Conservation (phyloP, 64 coral and sea anemone genomes). For the Pachyseris speciosa region DNA sequence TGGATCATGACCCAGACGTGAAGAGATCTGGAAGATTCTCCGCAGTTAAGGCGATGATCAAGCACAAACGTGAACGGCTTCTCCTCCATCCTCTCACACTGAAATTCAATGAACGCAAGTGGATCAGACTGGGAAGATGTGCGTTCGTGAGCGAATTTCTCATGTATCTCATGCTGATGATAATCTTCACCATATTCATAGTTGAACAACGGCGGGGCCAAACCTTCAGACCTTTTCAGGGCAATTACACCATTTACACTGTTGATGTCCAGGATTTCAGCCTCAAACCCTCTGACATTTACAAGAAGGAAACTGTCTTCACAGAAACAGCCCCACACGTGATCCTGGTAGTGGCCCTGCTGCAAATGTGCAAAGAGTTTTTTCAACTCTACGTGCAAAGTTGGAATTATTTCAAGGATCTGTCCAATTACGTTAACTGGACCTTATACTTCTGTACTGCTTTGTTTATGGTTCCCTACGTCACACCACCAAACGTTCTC, state of each 20-base stretch:
- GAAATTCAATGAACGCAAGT: constrained; percentile 63
- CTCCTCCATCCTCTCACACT: constrained; percentile 72
- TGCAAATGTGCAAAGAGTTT: constrained; percentile 68
- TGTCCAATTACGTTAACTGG: constrained; percentile 71
- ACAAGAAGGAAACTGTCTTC: neutral
- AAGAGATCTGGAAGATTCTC: neutral
- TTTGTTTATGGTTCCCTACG: constrained; percentile 59
- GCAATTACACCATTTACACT: no score
- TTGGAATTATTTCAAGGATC: constrained; percentile 65
- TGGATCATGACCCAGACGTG: constrained; percentile 72
- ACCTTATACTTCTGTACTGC: constrained; percentile 13
- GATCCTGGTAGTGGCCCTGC: constrained; percentile 29
- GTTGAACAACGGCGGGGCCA: neutral
- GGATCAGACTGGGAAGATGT: constrained; percentile 54
- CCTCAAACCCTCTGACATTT: constrained; percentile 15
- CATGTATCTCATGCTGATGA: constrained; percentile 49
- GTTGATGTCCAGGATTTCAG: no score
- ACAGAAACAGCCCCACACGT: constrained; percentile 2
- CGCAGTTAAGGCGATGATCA: constrained; percentile 37
- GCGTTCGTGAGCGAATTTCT: constrained; percentile 43
- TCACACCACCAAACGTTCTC: neutral
- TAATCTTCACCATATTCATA: constrained; percentile 60
- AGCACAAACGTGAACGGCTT: constrained; percentile 46
- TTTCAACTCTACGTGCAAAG: constrained; percentile 71
- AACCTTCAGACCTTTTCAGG: neutral